phyloP scores from a whole-genome alignment of 2,113 vertebrate species.

The Nyctibius bracteatus region DNA sequence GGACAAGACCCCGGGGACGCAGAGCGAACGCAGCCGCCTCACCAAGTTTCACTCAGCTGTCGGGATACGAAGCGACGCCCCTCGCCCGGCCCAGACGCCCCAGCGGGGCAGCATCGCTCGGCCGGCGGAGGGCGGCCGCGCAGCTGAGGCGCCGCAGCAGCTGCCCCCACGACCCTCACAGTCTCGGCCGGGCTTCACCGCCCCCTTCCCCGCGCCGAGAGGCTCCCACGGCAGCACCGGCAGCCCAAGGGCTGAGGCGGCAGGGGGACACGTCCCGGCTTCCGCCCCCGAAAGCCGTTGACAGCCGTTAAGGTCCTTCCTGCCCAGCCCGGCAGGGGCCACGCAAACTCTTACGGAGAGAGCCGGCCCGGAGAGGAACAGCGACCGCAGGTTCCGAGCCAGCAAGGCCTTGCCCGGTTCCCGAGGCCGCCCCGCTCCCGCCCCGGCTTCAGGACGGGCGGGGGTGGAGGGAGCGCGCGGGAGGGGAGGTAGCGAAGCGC shows the following conservation, averaged over 20 bases:
- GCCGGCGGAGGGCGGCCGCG: background rate
- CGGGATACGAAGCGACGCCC: too few relatives aligned
- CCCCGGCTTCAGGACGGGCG: fast-evolving
- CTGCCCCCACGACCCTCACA: too few relatives aligned
- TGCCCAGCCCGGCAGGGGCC: too few relatives aligned
- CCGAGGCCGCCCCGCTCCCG: too few relatives aligned
- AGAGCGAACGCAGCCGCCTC: background rate
- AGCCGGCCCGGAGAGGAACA: fast-evolving
- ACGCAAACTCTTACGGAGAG: fast-evolving
- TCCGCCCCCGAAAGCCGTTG: fast-evolving
- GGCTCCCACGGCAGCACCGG: background rate
- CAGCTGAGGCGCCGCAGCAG: too few relatives aligned
- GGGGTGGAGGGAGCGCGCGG: too few relatives aligned
- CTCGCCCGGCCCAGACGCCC: too few relatives aligned
- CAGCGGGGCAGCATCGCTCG: too few relatives aligned
- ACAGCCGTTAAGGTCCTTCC: background rate
- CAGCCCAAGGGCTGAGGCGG: background rate
- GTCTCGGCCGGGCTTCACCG: background rate
- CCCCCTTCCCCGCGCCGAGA: background rate
- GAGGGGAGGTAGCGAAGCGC: too few relatives aligned
- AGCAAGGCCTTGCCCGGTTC: fast-evolving
- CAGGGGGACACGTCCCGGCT: too few relatives aligned
- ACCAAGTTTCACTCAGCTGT: fast-evolving
- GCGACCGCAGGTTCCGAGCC: fast-evolving
- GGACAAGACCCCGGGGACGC: too few relatives aligned